Evolutionary conservation across 2,113 vertebrate genomes (phyloP).

Genomic region (Atherinomorus stipes): DNA sequence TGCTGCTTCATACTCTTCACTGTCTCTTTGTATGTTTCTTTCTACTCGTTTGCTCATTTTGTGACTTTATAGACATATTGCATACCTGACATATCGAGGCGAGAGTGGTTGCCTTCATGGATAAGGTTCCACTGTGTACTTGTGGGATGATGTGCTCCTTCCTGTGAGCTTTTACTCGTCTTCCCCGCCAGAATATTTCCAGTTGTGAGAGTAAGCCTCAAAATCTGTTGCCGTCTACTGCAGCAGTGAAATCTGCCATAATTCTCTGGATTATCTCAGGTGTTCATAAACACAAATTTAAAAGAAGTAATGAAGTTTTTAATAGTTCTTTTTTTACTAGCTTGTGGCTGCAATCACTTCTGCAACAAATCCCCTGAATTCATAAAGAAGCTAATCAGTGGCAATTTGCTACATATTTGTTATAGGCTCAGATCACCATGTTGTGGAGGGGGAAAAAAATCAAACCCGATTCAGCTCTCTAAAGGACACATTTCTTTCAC

Average conservation of each 20-base stretch:
- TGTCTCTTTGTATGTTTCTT: too few species aligned
- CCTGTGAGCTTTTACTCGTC: too few species aligned
- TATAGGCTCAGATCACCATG: too few species aligned
- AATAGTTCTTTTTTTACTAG: neutral
- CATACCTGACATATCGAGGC: too few species aligned
- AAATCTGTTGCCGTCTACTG: neutral
- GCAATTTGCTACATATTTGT: too few species aligned
- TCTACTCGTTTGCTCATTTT: too few species aligned
- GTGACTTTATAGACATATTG: too few species aligned
- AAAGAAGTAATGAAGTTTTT: neutral
- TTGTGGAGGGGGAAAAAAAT: neutral
- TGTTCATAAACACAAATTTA: neutral
- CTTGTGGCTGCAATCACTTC: neutral
- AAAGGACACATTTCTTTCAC: neutral
- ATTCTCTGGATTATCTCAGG: neutral
- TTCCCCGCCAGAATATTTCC: too few species aligned
- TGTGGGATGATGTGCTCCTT: too few species aligned
- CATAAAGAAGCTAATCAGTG: slow-evolving; percentile 17
- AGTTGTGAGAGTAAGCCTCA: neutral
- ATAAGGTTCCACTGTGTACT: too few species aligned
- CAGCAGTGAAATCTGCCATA: neutral
- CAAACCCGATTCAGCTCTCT: slow-evolving; percentile 5
- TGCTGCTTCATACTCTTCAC: too few species aligned
- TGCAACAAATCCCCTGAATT: neutral
- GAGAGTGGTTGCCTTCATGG: too few species aligned